These are phyloP conservation scores for Cydia splendana DNA, from an alignment of 1,140 invertebrate species.

Conservation along the genomic window DNA sequence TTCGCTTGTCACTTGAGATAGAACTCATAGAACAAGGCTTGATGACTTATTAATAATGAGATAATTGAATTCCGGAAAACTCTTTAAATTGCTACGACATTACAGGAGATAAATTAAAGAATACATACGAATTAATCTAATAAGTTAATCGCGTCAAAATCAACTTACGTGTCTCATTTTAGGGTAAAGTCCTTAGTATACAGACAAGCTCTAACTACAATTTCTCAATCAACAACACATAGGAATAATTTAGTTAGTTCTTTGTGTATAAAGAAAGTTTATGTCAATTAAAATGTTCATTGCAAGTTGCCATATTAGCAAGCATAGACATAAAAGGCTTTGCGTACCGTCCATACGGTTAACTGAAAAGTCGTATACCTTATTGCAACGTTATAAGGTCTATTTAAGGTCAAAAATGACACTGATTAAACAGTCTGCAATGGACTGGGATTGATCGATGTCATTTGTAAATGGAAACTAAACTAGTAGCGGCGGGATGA, in stretches of 20 bases:
- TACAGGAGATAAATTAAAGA: background rate
- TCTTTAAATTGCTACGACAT: background rate
- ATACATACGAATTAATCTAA: constrained; percentile 50
- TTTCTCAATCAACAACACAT: no score
- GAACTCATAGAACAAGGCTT: background rate
- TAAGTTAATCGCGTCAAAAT: constrained; percentile 61
- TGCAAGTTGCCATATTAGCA: background rate
- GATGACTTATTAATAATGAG: background rate
- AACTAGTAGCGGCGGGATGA: background rate
- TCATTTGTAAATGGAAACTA: background rate
- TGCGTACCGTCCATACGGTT: no score
- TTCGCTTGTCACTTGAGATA: background rate
- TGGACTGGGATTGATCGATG: constrained; percentile 1
- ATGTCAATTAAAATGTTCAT: constrained; percentile 2
- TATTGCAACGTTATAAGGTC: background rate
- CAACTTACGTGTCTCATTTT: constrained; percentile 36
- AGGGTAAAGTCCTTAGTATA: background rate
- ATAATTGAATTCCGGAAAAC: background rate
- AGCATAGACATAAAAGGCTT: background rate
- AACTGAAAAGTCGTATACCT: no score
- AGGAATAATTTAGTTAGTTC: background rate
- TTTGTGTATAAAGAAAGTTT: background rate
- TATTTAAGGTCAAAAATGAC: background rate
- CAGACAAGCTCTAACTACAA: background rate
- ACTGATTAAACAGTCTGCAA: constrained; percentile 2